Conservation (phyloP, 2,797 vertebrate species). For the Sebastes umbrosus region DNA sequence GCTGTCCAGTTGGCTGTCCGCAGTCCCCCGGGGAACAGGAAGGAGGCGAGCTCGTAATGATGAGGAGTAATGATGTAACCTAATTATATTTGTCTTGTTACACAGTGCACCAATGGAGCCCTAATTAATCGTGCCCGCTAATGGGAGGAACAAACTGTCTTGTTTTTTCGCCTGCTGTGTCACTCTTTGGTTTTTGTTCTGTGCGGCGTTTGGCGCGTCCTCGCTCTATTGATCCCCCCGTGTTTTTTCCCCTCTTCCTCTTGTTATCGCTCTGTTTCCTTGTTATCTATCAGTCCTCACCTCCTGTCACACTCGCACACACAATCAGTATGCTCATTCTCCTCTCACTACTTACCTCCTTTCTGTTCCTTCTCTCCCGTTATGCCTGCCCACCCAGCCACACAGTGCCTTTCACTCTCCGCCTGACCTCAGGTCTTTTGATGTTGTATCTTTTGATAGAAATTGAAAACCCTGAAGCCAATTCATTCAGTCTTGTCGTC, state of each 20-base stretch:
- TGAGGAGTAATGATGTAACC: constrained; percentile 57
- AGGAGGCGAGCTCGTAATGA: constrained; percentile 40
- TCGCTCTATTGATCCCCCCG: constrained; percentile 27
- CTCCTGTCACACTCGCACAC: background rate
- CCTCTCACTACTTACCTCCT: background rate
- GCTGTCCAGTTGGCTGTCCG: constrained; percentile 36
- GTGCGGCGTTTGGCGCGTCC: background rate
- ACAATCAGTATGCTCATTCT: background rate
- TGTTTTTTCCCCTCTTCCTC: background rate
- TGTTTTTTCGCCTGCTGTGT: constrained; percentile 35
- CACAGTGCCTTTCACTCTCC: background rate
- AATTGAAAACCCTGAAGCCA: constrained; percentile 36
- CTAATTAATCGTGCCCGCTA: constrained; percentile 62
- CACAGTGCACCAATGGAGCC: constrained; percentile 34
- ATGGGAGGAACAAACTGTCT: constrained; percentile 45
- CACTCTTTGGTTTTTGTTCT: constrained; percentile 30
- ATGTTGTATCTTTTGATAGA: constrained; percentile 5
- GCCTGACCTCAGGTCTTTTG: constrained; percentile 14
- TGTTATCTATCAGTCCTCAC: constrained; percentile 8
- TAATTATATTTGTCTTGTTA: constrained; percentile 72
- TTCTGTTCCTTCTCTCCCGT: background rate
- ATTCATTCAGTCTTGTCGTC: constrained; percentile 9
- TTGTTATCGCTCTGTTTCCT: constrained; percentile 4
- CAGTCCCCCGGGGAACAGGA: constrained; percentile 26
- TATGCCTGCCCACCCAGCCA: constrained; percentile 2